A percentile compares a stretch with the other conserved stretches of the same genome.
Evolutionary conservation across 2,113 vertebrate species (phyloP).

Genomic region (Hymenochirus boettgeri): DNA sequence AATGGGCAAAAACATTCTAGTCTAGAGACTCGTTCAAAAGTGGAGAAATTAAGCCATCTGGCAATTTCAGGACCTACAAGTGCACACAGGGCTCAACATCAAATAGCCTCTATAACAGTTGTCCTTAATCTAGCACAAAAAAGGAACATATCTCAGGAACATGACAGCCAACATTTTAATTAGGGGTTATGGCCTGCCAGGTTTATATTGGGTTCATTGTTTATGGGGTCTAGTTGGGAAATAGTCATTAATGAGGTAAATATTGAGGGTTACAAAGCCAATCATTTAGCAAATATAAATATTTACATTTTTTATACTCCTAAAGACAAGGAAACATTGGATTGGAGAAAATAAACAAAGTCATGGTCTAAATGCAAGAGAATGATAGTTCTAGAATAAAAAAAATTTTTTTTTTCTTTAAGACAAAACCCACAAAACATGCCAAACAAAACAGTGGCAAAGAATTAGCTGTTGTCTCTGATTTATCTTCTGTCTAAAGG

Average conservation of each 20-base stretch:
- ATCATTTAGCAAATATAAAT: no score
- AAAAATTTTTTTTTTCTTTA: no score
- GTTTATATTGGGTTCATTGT: conserved; percentile 35
- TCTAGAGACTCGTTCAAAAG: conserved; percentile 10
- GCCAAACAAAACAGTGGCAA: no score
- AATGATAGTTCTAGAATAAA: no score
- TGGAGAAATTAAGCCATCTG: conserved; percentile 26
- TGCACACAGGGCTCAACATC: conserved; percentile 34
- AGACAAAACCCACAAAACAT: no score
- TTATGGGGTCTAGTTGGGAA: conserved; percentile 11
- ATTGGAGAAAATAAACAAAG: no score
- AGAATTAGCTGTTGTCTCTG: no score
- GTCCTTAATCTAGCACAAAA: conserved; percentile 9
- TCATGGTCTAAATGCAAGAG: no score
- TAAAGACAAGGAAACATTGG: no score
- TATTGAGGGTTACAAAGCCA: conserved; percentile 18
- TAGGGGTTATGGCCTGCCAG: conserved; percentile 27
- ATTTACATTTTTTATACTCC: no score
- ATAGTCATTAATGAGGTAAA: conserved; percentile 20
- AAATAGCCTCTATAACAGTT: conserved; percentile 35
- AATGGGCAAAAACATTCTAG: conserved; percentile 11
- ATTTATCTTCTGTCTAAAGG: no score
- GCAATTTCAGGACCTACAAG: conserved; percentile 30
- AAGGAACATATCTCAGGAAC: background rate
- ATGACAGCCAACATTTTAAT: conserved; percentile 11